Conservation (phyloP, 2,888 invertebrate species). For the Boloria euphrosyne region DNA sequence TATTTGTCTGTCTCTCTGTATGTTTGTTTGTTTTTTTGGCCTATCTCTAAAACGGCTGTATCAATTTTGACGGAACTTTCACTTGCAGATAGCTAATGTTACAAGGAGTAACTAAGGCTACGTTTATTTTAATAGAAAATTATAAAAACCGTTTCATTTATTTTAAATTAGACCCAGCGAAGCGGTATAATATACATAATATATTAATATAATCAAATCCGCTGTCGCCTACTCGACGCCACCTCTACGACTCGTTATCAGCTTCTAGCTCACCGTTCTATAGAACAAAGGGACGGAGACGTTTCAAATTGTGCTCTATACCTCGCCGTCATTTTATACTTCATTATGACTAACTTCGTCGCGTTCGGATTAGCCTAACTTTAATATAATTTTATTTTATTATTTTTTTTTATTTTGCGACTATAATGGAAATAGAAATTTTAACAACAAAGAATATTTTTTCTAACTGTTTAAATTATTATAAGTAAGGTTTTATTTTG, state of each 20-base stretch:
- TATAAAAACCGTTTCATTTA: too few relatives aligned
- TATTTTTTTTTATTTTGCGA: neutral
- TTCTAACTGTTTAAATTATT: neutral
- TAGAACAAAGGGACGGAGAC: conserved; percentile 32
- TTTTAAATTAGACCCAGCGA: too few relatives aligned
- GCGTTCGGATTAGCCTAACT: conserved; percentile 26
- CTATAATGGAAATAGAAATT: neutral
- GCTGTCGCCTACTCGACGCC: conserved; percentile 10
- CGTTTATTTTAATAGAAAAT: too few relatives aligned
- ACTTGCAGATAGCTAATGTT: too few relatives aligned
- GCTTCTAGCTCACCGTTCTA: conserved; percentile 28
- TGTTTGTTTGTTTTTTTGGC: too few relatives aligned
- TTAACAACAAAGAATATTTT: neutral
- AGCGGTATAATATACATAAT: too few relatives aligned
- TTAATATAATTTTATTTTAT: conserved; percentile 29
- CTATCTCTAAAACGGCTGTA: too few relatives aligned
- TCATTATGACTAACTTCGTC: conserved; percentile 27
- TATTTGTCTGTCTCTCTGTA: too few relatives aligned
- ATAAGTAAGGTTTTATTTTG: neutral
- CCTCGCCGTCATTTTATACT: conserved; percentile 25
- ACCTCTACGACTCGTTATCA: conserved; percentile 27
- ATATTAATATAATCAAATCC: too few relatives aligned
- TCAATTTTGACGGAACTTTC: too few relatives aligned
- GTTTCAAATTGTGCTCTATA: conserved; percentile 30
- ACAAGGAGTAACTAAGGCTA: too few relatives aligned